These are phyloP conservation scores for Gastrophysa polygoni DNA, from an alignment of 2,888 invertebrate genomes.

Conservation along the genomic window DNA sequence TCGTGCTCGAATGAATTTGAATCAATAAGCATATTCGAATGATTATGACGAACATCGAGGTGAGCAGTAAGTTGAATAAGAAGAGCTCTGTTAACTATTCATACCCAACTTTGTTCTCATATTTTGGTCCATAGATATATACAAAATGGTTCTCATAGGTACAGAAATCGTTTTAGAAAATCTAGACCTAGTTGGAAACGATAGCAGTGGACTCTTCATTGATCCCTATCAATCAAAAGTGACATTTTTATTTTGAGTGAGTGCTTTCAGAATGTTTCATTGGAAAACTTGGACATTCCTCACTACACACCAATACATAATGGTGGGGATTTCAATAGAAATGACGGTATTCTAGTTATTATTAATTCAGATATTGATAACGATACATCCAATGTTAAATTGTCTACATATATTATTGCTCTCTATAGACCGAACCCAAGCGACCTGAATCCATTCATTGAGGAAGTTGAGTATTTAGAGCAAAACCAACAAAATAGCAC, in stretches of 20 bases:
- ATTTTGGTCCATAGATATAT: no score
- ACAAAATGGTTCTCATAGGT: slow-evolving; percentile 2
- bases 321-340: slow-evolving; percentile 1
- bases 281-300: not conserved
- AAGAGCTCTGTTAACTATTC: no score
- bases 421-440: no score
- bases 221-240: slow-evolving; percentile 5
- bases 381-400: not conserved
- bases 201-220: no score
- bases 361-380: slow-evolving; percentile 2
- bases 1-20: no score
- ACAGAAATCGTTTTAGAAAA: slow-evolving; percentile 1
- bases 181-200: not conserved
- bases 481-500: no score
- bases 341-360: slow-evolving; percentile 1
- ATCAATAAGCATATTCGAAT: no score
- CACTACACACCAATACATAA: not conserved
- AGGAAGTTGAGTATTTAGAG: no score
- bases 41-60: no score
- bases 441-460: no score
- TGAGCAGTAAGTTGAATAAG: no score
- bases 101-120: no score
- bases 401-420: not conserved
- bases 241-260: slow-evolving; percentile 7
- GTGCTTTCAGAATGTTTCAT: slow-evolving; percentile 1